Conservation (phyloP, 2,888 invertebrate species). For the Phasia obesa region DNA sequence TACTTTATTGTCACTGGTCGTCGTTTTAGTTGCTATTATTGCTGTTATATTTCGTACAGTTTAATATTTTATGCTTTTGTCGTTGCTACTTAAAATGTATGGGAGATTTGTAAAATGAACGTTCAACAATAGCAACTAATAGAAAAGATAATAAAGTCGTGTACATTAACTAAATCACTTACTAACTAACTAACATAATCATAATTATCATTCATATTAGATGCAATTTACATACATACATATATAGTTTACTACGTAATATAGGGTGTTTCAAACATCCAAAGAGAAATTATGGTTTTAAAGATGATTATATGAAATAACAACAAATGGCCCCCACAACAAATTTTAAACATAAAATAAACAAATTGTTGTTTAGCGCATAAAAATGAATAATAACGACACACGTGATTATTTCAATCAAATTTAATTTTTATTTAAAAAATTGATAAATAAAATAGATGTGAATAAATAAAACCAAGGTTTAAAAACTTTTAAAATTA, state of each 20-base stretch:
- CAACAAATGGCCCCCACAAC: background rate
- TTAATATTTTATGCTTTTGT: constrained; percentile 17
- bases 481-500: no score
- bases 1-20: constrained; percentile 46
- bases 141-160: constrained; percentile 4
- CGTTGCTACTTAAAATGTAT: constrained; percentile 9
- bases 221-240: no score
- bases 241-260: constrained; percentile 18
- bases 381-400: background rate
- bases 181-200: constrained; percentile 4
- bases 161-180: constrained; percentile 3
- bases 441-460: no score
- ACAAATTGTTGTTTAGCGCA: background rate
- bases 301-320: background rate
- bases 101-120: constrained; percentile 25
- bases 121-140: constrained; percentile 7
- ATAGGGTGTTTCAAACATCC: background rate
- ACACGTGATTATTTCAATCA: background rate
- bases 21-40: constrained; percentile 23
- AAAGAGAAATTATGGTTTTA: constrained; percentile 1
- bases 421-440: background rate
- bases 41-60: constrained; percentile 1
- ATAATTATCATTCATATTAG: constrained; percentile 42
- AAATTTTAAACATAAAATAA: background rate
- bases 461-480: no score